phyloP scores from a whole-genome alignment of 2,113 vertebrate species.

The Saguinus midas region DNA sequence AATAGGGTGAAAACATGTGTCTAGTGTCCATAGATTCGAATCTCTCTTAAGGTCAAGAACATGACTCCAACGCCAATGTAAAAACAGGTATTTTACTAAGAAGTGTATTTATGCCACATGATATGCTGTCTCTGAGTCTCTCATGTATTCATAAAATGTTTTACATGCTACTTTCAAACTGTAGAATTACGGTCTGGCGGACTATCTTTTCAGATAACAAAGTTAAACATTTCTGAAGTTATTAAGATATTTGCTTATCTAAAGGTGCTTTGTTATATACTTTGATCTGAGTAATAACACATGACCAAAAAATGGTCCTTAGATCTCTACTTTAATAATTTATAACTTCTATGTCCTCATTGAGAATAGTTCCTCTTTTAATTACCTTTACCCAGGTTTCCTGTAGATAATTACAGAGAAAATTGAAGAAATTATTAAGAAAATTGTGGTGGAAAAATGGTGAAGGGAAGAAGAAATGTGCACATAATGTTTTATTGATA shows the following conservation, averaged over 20 bases:
- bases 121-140: neutral
- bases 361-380: neutral
- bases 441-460: neutral
- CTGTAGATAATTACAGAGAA: neutral
- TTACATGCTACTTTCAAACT: neutral
- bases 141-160: neutral
- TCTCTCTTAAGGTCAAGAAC: neutral
- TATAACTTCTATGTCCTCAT: neutral
- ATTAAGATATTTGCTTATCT: neutral
- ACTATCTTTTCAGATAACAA: neutral
- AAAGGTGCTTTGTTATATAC: neutral
- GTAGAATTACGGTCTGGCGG: neutral
- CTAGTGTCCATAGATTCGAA: neutral
- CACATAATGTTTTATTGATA: neutral
- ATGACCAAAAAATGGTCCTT: neutral
- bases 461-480: neutral
- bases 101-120: neutral
- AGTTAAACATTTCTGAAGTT: neutral
- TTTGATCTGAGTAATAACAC: neutral
- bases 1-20: neutral
- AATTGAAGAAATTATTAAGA: neutral
- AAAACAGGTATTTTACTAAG: neutral
- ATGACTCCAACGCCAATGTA: rapidly evolving
- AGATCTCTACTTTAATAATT: neutral
- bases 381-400: neutral